Percentiles rank a stretch among this genome's conserved stretches.
Evolutionary conservation across 1,140 invertebrate genomes (phyloP).

Genomic region (Ceratina australensis): DNA sequence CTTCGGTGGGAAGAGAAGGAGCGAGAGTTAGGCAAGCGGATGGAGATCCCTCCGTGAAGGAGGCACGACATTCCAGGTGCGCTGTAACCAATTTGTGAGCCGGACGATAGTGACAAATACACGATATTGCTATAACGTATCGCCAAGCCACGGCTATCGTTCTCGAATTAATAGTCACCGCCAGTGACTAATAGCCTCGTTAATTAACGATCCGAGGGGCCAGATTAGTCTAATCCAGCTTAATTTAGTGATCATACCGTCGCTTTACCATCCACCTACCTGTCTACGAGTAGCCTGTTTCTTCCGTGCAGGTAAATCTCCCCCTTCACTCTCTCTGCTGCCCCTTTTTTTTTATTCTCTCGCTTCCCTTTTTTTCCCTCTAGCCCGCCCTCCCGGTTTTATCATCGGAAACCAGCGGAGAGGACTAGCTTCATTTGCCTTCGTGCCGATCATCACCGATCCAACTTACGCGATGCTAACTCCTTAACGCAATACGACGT

Average conservation of each 20-base stretch:
- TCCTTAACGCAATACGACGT: conserved; percentile 47
- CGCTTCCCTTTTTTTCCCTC: background rate
- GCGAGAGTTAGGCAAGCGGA: conserved; percentile 18
- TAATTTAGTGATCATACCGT: conserved; percentile 71
- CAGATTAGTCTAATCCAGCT: conserved; percentile 73
- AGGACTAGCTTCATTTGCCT: background rate
- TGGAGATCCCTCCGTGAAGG: conserved; percentile 37
- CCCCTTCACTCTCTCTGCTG: background rate
- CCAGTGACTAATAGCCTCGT: conserved; percentile 73
- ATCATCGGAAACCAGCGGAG: background rate
- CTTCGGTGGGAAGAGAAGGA: background rate
- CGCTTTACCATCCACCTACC: conserved; percentile 60
- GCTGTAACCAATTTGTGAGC: conserved; percentile 75
- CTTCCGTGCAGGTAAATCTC: conserved; percentile 55
- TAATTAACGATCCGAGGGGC: conserved; percentile 72
- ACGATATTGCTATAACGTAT: conserved; percentile 75
- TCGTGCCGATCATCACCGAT: conserved; percentile 34
- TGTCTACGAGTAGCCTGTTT: conserved; percentile 44
- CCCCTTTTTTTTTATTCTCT: background rate
- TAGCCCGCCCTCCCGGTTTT: background rate
- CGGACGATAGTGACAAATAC: conserved; percentile 74
- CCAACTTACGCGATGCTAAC: conserved; percentile 15
- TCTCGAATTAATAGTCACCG: conserved; percentile 72
- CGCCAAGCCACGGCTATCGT: conserved; percentile 68
- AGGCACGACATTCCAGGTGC: conserved; percentile 70